Evolutionary conservation across 2,888 invertebrate species (phyloP).

Genomic region (Azorinus chamasolen): DNA sequence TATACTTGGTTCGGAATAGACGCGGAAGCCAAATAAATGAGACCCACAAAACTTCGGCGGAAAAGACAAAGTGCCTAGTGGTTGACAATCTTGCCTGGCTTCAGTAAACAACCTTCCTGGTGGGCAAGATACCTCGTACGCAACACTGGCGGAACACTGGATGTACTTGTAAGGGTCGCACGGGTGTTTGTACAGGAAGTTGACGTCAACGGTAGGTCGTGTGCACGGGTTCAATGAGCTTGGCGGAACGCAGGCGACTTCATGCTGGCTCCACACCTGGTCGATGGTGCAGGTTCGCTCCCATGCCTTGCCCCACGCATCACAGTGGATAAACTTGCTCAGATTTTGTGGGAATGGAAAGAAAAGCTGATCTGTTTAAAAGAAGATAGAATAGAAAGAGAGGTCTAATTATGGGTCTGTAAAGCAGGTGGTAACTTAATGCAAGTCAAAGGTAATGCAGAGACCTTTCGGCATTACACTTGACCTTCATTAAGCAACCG

Average conservation of each 20-base stretch:
- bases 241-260: slow-evolving; percentile 49
- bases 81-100: slow-evolving; percentile 28
- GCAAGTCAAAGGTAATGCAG: no score
- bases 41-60: slow-evolving; percentile 29
- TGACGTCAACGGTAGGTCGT: slow-evolving; percentile 26
- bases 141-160: slow-evolving; percentile 27
- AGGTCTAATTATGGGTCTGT: no score
- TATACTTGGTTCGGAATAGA: not conserved
- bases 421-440: no score
- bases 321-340: slow-evolving; percentile 61
- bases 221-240: slow-evolving; percentile 48
- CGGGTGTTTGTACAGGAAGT: slow-evolving; percentile 47
- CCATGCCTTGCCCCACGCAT: slow-evolving; percentile 63
- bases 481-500: no score
- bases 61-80: slow-evolving; percentile 7
- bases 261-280: slow-evolving; percentile 58
- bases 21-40: slow-evolving; percentile 43
- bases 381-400: not conserved
- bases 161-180: slow-evolving; percentile 50
- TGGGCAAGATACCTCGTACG: slow-evolving; percentile 28
- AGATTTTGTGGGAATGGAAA: slow-evolving; percentile 57
- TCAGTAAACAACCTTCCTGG: slow-evolving; percentile 23
- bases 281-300: slow-evolving; percentile 52
- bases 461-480: no score
- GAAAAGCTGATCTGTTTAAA: slow-evolving; percentile 55